Conservation (phyloP, 1,140 invertebrate genomes). For the Callitettix versicolor region DNA sequence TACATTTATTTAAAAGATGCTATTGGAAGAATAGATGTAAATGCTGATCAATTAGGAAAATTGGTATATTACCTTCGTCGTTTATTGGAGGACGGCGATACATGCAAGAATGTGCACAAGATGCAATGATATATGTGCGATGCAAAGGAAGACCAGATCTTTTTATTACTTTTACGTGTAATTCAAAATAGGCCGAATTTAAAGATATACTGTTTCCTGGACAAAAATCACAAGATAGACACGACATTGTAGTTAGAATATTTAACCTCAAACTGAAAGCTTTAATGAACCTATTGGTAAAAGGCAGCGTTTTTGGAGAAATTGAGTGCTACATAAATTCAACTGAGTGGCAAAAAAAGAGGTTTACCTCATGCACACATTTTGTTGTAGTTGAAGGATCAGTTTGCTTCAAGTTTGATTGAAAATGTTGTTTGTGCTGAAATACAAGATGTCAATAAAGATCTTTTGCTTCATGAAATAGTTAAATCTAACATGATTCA, state of each 20-base stretch:
- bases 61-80: constrained; percentile 34
- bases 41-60: constrained; percentile 8
- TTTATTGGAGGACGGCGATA: constrained; percentile 34
- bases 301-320: constrained; percentile 24
- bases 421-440: neutral
- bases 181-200: constrained; percentile 32
- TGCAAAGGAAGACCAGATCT: constrained; percentile 27
- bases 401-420: neutral
- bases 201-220: constrained; percentile 27
- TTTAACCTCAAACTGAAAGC: constrained; percentile 35
- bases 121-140: constrained; percentile 33
- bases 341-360: neutral
- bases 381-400: neutral
- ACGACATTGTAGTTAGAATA: constrained; percentile 36
- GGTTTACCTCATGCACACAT: no score
- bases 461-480: neutral
- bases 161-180: constrained; percentile 29
- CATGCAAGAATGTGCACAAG: constrained; percentile 35
- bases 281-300: constrained; percentile 29
- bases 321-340: neutral
- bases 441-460: neutral
- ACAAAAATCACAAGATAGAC: constrained; percentile 30
- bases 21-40: constrained; percentile 19
- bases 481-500: neutral
- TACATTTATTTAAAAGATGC: constrained; percentile 31